Base-by-base conservation (phyloP, 1,140 invertebrate genomes). In the Drosophila melanica region DNA sequence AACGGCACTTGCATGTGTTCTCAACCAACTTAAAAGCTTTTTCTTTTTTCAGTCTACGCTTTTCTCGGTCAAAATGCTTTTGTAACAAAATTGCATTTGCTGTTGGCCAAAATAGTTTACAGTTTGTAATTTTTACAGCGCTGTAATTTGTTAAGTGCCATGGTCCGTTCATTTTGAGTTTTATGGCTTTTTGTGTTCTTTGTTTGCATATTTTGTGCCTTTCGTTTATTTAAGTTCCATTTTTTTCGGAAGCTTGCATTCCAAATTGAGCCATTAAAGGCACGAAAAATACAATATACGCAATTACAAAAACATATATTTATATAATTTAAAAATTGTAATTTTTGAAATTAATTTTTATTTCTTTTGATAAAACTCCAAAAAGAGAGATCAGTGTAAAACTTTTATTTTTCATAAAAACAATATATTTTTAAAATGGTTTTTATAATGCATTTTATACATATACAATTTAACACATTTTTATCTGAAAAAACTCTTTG, bases 71-170 rank as follows among this genome's bases (percentile, higher is more conserved):
- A 35, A 35, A 68, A 76, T 68, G 55, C 72, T 84, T 84, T 76
- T 84, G 80, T 73, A 79, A 65, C 80, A 23, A 72, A 80, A 81
- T 73, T 77, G 66, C 77, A 81, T 73, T 81, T 74, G 59, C 51
- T 74, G 74, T 68, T 74, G 64, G 60, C 67, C 42, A 45, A 60
- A 47, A 60, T 81, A 82, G 79, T 89, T 79, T 79, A 65, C 84
- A 86, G 82, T 77, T 86, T 82, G 82, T 87, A 89, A 86, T 86
- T 86, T 86, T 79, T 82, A 82, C 82, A 73, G 82, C 62, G 48
- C 50, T 87, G 79, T 78, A 87, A 86, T 86, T 86, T 87, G 82
- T 87, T 69, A 87, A 89, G 79, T 87, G 79, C 79, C 69, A 73
- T 47, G 42, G 39, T 18, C 41, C 50, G 35, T 16, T 47, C 44